phyloP scores from a whole-genome alignment of 2,888 invertebrate genomes.

The Leptothorax acervorum region DNA sequence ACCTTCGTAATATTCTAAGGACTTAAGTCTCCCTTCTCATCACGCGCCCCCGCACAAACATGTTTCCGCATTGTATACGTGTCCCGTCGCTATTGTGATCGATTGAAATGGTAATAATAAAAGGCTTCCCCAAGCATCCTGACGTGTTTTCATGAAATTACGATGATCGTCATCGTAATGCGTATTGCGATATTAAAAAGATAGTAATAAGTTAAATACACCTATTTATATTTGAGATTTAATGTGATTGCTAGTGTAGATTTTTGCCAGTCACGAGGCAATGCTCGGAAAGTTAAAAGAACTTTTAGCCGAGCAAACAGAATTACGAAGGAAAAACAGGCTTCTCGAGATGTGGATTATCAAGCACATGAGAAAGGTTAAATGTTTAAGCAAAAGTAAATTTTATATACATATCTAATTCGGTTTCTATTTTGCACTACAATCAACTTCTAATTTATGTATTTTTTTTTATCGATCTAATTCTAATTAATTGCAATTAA shows the following conservation, averaged over 20 bases:
- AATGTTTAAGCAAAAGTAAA: neutral
- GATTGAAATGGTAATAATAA: slow-evolving; percentile 54
- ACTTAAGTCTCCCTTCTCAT: slow-evolving; percentile 51
- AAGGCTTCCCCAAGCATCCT: slow-evolving; percentile 20
- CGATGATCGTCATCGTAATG: neutral
- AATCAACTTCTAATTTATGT: neutral
- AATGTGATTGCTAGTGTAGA: slow-evolving; percentile 58
- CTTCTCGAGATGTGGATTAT: slow-evolving; percentile 70
- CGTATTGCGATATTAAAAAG: neutral
- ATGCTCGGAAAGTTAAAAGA: slow-evolving; percentile 68
- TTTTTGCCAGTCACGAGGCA: slow-evolving; percentile 67
- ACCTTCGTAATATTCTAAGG: slow-evolving; percentile 72
- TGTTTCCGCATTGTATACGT: slow-evolving; percentile 59
- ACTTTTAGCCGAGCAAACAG: slow-evolving; percentile 57
- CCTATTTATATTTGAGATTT: slow-evolving; percentile 14
- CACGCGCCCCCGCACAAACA: slow-evolving; percentile 42
- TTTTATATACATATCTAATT: neutral
- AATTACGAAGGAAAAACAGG: slow-evolving; percentile 68
- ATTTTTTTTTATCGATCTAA: too few relatives aligned
- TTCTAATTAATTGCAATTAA: neutral
- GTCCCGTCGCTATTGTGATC: slow-evolving; percentile 36
- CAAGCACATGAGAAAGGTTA: slow-evolving; percentile 65
- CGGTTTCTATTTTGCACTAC: neutral
- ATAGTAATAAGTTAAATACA: slow-evolving; percentile 2
- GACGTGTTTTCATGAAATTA: slow-evolving; percentile 34